These are phyloP conservation scores for Mythimna ferrago DNA, from an alignment of 2,888 invertebrate genomes.

Conservation along the genomic window DNA sequence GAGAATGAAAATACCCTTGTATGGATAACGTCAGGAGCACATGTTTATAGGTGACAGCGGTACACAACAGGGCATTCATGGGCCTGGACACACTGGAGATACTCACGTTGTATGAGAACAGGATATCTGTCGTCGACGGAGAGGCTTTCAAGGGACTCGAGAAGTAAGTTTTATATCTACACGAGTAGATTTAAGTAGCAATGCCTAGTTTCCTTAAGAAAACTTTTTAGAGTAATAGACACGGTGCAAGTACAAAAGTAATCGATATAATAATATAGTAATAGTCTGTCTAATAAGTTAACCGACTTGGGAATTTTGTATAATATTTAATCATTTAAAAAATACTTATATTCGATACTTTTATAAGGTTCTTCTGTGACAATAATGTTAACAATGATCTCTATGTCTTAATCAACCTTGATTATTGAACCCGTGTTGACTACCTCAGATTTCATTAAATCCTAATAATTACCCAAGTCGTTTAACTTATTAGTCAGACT, in stretches of 20 bases:
- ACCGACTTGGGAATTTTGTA: no score
- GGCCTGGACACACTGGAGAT: conserved; percentile 97
- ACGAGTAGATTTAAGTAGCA: background rate
- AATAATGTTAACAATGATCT: no score
- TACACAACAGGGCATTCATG: conserved; percentile 96
- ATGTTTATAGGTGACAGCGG: conserved; percentile 91
- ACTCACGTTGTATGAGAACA: conserved; percentile 96
- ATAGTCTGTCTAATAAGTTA: no score
- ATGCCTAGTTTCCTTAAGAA: background rate
- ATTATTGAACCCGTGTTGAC: no score
- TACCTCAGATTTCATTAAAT: no score
- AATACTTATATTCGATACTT: no score
- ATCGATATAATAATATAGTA: background rate
- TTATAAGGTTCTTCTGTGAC: no score
- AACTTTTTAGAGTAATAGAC: background rate
- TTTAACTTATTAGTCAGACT: no score
- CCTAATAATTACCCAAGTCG: no score
- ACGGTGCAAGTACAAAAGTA: no score
- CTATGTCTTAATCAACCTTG: no score
- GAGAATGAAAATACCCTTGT: background rate
- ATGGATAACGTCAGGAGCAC: conserved; percentile 12
- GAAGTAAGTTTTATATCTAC: conserved; percentile 91
- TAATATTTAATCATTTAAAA: no score
- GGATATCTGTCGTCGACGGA: conserved; percentile 94
- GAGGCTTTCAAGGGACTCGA: conserved; percentile 97